These are phyloP conservation scores for Alligator mississippiensis DNA, from an alignment of 2,113 vertebrate genomes.

Conservation along the genomic window DNA sequence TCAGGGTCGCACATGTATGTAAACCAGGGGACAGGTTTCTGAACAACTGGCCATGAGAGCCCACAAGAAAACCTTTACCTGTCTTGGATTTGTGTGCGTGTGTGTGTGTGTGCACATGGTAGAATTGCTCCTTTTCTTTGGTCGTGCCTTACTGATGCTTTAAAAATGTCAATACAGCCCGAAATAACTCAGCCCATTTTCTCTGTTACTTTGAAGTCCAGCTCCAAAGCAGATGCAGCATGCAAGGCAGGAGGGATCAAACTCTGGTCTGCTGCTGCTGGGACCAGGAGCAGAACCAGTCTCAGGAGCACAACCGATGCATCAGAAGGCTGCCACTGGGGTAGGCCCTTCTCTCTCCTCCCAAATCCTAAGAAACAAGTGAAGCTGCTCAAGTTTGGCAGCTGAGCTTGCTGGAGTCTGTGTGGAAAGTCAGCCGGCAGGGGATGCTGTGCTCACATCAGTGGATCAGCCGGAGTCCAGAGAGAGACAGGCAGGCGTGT, in stretches of 20 bases:
- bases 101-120: neutral
- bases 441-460: slow-evolving; percentile 65
- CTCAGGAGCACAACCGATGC: neutral
- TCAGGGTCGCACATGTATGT: neutral
- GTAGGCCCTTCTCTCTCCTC: neutral
- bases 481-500: neutral
- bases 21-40: neutral
- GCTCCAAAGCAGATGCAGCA: neutral
- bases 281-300: neutral
- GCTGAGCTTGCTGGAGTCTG: neutral
- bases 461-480: neutral
- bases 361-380: neutral
- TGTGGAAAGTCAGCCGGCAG: slow-evolving; percentile 49
- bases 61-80: neutral
- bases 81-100: neutral
- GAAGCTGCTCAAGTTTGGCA: too few relatives aligned
- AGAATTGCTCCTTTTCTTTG: neutral
- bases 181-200: fast-evolving
- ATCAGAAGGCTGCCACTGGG: neutral
- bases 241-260: neutral
- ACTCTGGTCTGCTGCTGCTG: neutral
- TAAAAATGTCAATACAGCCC: neutral
- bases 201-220: fast-evolving
- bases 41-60: neutral
- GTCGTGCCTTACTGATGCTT: neutral